These are phyloP conservation scores for Goniozus legneri DNA, from an alignment of 1,140 invertebrate species.

Conservation along the genomic window DNA sequence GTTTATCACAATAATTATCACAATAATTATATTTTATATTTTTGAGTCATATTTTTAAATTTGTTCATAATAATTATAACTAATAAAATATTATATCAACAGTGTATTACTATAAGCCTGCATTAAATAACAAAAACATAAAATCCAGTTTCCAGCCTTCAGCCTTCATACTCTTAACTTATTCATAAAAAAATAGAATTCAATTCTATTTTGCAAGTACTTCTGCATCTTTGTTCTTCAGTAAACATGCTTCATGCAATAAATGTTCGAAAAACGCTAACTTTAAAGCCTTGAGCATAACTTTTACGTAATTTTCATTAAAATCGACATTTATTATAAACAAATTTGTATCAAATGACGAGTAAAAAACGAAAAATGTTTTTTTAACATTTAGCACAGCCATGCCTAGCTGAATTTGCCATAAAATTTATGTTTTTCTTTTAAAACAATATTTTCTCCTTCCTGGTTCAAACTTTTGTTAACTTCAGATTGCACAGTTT, in stretches of 20 bases:
- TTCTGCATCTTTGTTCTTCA: not conserved
- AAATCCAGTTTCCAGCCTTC: not conserved
- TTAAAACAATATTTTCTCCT: conserved; percentile 3
- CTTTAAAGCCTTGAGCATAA: conserved; percentile 12
- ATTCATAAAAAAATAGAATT: not conserved
- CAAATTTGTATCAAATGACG: conserved; percentile 6
- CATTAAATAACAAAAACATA: not conserved
- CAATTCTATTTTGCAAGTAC: not conserved
- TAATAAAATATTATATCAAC: not conserved
- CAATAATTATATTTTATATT: not conserved
- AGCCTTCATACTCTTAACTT: not conserved
- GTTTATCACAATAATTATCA: not conserved
- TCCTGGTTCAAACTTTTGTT: conserved; percentile 6
- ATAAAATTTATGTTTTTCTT: conserved; percentile 17
- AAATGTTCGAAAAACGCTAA: conserved; percentile 14
- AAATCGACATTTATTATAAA: conserved; percentile 5
- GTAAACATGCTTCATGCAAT: conserved; percentile 14
- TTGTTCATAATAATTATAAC: not conserved
- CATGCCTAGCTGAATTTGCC: conserved; percentile 19
- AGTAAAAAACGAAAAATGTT: conserved; percentile 16
- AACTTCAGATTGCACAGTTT: not conserved
- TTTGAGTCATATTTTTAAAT: not conserved
- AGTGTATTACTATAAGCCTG: not conserved
- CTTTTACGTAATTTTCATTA: conserved; percentile 5
- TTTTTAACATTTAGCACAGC: conserved; percentile 11